Evolutionary conservation across 2,888 invertebrate genomes (phyloP).

Genomic region (Alsophila aescularia): DNA sequence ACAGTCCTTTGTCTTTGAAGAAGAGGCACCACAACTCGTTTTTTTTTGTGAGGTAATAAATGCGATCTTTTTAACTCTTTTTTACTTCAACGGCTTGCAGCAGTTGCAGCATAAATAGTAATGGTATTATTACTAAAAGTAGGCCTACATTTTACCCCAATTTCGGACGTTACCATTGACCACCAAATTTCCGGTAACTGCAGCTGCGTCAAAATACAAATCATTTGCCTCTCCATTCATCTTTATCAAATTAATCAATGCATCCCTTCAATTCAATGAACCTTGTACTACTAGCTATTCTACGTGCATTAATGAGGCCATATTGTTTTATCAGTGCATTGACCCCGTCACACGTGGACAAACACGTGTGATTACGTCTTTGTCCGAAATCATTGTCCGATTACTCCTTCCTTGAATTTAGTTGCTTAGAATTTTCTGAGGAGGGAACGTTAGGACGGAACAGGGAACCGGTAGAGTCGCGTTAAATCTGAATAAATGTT

Average conservation of each 20-base stretch:
- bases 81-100: no score
- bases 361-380: conserved; percentile 67
- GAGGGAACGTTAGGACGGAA: conserved; percentile 57
- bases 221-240: conserved; percentile 29
- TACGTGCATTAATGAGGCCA: conserved; percentile 11
- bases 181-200: conserved; percentile 52
- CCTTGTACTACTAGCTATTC: conserved; percentile 1
- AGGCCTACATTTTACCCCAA: conserved; percentile 13
- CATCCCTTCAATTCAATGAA: conserved; percentile 39
- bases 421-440: conserved; percentile 66
- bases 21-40: no score
- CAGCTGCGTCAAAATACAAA: conserved; percentile 70
- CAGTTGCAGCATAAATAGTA: no score
- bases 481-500: no score
- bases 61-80: no score
- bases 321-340: conserved; percentile 68
- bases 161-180: conserved; percentile 25
- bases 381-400: conserved; percentile 68
- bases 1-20: no score
- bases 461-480: conserved; percentile 42
- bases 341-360: conserved; percentile 70
- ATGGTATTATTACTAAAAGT: no score
- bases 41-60: no score
- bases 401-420: conserved; percentile 62
- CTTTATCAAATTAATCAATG: conserved; percentile 29